Conservation (phyloP, 2,797 vertebrate species). For the Thripadectes ignobilis region DNA sequence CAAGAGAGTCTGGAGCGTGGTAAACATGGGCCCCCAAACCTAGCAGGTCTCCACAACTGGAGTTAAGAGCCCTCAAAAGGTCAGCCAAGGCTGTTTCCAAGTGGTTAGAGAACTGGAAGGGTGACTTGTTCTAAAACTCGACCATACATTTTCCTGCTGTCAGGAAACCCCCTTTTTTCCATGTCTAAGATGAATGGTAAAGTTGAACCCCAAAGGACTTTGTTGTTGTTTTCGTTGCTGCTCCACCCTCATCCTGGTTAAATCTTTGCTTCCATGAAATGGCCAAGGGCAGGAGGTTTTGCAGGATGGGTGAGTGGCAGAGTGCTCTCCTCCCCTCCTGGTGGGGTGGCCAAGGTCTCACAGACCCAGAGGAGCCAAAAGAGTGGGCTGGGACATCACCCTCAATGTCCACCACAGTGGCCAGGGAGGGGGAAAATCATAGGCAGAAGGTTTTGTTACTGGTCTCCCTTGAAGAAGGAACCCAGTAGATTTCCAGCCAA, state of each 20-base stretch:
- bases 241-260: not conserved
- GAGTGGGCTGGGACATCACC: not conserved
- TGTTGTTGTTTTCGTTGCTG: not conserved
- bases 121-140: not conserved
- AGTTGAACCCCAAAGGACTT: slow-evolving; percentile 22
- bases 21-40: not conserved
- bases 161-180: slow-evolving; percentile 58
- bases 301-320: not conserved
- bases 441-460: not conserved
- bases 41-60: not conserved
- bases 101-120: slow-evolving; percentile 48
- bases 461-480: not conserved
- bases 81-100: not conserved
- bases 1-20: not conserved
- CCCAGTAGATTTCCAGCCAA: not conserved
- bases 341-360: not conserved
- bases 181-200: not conserved
- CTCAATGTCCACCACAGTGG: not conserved
- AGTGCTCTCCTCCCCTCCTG: not conserved
- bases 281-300: not conserved
- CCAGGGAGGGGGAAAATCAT: not conserved
- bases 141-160: not conserved
- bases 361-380: fast-evolving
- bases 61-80: slow-evolving; percentile 28
- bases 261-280: not conserved